Conservation (phyloP, 2,797 vertebrate species). For the Chlorospingus flavigularis region DNA sequence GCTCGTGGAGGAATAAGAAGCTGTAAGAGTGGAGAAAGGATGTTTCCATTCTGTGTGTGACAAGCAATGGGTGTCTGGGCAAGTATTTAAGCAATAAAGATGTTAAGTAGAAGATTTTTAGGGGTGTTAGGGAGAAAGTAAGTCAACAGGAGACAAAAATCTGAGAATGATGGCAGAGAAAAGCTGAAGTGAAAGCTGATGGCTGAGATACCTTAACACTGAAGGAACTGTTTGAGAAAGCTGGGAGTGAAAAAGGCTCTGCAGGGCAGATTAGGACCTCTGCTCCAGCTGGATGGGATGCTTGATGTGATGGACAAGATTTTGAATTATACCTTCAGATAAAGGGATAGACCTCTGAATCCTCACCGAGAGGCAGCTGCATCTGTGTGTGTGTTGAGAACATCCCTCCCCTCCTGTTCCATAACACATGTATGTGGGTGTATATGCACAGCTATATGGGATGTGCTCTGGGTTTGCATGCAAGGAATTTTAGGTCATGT, state of each 20-base stretch:
- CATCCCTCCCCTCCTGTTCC: background rate
- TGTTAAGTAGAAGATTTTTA: background rate
- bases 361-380: background rate
- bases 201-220: background rate
- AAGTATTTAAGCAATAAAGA: background rate
- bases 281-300: background rate
- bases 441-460: fast-evolving
- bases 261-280: background rate
- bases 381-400: background rate
- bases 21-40: background rate
- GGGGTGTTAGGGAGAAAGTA: background rate
- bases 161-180: background rate
- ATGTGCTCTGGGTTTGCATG: background rate
- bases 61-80: background rate
- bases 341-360: background rate
- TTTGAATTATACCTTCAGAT: background rate
- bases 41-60: background rate
- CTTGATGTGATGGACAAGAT: background rate
- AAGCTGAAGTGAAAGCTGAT: background rate
- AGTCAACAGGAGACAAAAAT: background rate
- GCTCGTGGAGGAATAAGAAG: background rate
- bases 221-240: background rate
- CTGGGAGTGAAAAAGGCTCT: background rate
- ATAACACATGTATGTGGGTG: fast-evolving
- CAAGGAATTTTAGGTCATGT: background rate